A percentile compares a stretch with the other conserved stretches of the same genome.
These are phyloP conservation scores for Astur gentilis DNA, from an alignment of 2,113 vertebrate genomes.

Conservation along the genomic window DNA sequence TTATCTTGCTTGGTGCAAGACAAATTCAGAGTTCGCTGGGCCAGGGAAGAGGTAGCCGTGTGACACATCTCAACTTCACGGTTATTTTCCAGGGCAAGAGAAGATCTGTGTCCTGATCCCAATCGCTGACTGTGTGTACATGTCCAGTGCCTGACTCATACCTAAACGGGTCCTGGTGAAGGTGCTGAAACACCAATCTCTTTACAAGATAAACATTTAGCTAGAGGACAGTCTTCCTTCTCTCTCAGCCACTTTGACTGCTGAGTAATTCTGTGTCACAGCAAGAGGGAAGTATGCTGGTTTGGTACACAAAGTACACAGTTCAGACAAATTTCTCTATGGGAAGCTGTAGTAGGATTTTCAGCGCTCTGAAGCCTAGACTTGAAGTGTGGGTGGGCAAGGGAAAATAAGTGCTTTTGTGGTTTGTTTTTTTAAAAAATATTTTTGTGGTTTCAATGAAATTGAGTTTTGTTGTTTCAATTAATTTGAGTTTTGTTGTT, in stretches of 20 bases:
- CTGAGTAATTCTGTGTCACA: not conserved
- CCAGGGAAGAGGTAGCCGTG: not conserved
- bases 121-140: not conserved
- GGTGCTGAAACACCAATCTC: not conserved
- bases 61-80: not conserved
- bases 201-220: conserved; percentile 8
- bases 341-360: not conserved
- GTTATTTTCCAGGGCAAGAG: not conserved
- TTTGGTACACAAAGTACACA: not conserved
- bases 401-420: not conserved
- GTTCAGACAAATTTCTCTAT: not conserved
- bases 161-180: not conserved
- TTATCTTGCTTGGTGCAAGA: not conserved
- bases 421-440: not conserved
- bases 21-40: not conserved
- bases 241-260: not conserved
- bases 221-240: not conserved
- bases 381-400: not conserved
- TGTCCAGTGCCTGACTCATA: not conserved
- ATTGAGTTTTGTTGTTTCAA: conserved; percentile 13
- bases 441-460: conserved; percentile 3
- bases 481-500: conserved; percentile 19
- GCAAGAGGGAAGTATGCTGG: not conserved
- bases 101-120: not conserved
- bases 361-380: not conserved